Conservation (phyloP, 64 coral and sea anemone species). For the Platygyra sinensis region DNA sequence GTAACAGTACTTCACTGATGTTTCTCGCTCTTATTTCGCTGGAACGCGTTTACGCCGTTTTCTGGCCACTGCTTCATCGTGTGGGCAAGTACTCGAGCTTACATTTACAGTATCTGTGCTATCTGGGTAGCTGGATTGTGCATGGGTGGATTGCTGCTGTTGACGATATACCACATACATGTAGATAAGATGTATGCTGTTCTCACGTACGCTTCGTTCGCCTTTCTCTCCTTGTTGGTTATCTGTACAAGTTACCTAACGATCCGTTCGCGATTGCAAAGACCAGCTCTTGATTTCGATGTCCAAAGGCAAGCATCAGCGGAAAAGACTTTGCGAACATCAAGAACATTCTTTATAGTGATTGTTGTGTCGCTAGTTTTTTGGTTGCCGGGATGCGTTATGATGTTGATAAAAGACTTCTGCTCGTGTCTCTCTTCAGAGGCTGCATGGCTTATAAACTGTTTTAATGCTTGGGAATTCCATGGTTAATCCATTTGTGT, state of each 20-base stretch:
- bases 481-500: no score
- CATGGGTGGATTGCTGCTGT: background rate
- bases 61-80: no score
- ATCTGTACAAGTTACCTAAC: background rate
- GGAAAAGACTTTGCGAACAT: no score
- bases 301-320: background rate
- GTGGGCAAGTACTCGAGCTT: no score
- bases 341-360: no score
- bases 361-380: background rate
- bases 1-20: no score
- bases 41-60: no score
- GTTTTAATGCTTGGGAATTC: background rate
- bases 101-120: background rate
- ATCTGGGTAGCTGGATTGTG: background rate
- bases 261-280: background rate
- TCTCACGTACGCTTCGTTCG: background rate
- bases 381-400: background rate
- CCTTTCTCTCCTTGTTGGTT: background rate
- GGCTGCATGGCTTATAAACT: background rate
- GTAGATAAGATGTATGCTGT: background rate
- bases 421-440: background rate
- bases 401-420: background rate
- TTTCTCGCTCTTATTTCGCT: no score
- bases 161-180: background rate
- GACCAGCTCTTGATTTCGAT: background rate